Evolutionary conservation across 2,888 invertebrate species (phyloP).

Genomic region (Anoplius nigerrimus): DNA sequence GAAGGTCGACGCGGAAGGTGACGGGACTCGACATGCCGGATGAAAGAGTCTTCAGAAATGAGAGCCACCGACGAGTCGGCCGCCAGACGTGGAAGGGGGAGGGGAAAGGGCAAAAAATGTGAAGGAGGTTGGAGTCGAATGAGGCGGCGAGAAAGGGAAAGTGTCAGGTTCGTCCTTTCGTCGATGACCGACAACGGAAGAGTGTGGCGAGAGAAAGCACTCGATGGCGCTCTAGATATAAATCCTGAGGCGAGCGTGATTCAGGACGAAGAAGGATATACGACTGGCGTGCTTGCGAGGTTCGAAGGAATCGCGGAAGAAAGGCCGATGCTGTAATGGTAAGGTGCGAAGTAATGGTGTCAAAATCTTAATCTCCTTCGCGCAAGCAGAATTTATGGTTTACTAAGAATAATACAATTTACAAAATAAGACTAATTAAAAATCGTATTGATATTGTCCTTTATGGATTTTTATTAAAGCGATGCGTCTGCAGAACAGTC

Average conservation of each 20-base stretch:
- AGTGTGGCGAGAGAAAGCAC: not conserved
- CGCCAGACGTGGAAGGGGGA: not conserved
- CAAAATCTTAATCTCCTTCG: too few relatives aligned
- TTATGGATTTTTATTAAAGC: too few relatives aligned
- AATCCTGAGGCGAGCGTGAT: constrained; percentile 30
- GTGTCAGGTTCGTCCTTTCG: not conserved
- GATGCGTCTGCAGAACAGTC: too few relatives aligned
- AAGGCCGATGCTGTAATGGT: too few relatives aligned
- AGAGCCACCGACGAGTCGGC: not conserved
- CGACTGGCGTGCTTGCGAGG: constrained; percentile 21
- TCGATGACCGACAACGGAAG: not conserved
- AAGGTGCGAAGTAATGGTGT: too few relatives aligned
- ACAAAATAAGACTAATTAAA: too few relatives aligned
- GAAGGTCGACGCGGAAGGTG: too few relatives aligned
- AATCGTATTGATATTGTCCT: too few relatives aligned
- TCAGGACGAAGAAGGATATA: constrained; percentile 17
- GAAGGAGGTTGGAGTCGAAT: not conserved
- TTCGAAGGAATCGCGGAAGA: not conserved
- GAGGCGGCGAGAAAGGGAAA: not conserved
- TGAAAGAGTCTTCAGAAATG: too few relatives aligned
- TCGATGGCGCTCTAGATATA: constrained; percentile 19
- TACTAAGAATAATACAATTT: too few relatives aligned
- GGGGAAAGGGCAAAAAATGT: not conserved
- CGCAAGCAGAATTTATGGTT: too few relatives aligned
- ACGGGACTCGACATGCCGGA: too few relatives aligned